Evolutionary conservation across 2,113 vertebrate species (phyloP).

Genomic region (Bubalus kerabau): DNA sequence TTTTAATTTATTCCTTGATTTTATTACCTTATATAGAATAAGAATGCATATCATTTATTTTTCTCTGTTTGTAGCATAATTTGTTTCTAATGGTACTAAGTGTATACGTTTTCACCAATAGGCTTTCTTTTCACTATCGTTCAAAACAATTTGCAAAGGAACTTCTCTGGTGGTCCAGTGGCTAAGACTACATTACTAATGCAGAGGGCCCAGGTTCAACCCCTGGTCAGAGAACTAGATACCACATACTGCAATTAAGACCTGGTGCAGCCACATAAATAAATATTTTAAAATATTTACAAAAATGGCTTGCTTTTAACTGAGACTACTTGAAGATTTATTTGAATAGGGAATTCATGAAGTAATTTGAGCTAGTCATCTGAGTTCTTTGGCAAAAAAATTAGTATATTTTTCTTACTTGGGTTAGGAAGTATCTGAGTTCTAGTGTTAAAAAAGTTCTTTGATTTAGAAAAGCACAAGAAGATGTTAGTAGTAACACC

Average conservation of each 20-base stretch:
- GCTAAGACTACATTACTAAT: neutral
- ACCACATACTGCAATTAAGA: neutral
- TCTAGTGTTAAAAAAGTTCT: neutral
- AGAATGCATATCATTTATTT: neutral
- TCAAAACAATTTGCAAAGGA: neutral
- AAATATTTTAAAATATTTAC: neutral
- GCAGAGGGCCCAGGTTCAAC: neutral
- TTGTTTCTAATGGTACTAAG: slow-evolving; percentile 21
- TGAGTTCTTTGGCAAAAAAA: neutral
- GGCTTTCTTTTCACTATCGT: neutral
- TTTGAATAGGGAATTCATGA: neutral
- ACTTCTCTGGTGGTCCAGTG: neutral
- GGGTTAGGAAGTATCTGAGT: neutral
- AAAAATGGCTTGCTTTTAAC: neutral
- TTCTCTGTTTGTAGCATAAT: neutral
- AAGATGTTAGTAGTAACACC: neutral
- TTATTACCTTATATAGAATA: neutral
- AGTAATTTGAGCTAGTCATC: neutral
- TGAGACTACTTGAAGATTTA: neutral
- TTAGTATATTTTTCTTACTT: neutral
- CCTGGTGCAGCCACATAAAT: neutral
- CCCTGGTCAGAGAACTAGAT: neutral
- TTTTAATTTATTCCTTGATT: neutral
- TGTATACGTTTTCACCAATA: neutral
- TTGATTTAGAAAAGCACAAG: neutral